Conservation (phyloP, 2,888 invertebrate species). For the Pachycephus smyrnensis region DNA sequence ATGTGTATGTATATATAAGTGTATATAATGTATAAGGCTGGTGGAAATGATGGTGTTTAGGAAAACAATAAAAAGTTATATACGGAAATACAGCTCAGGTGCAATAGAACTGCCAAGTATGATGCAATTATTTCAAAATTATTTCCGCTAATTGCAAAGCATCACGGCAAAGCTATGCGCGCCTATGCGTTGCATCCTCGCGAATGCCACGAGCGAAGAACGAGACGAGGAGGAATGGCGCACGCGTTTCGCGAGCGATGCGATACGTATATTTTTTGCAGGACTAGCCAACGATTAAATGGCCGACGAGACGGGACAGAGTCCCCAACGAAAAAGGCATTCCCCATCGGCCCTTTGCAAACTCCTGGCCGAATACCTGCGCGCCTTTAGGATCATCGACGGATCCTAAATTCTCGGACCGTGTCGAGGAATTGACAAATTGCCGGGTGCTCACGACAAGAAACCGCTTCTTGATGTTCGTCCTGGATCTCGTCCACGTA, state of each 20-base stretch:
- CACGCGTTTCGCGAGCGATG: slow-evolving; percentile 8
- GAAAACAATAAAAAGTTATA: not conserved
- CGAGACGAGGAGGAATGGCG: slow-evolving; percentile 7
- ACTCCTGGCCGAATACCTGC: slow-evolving; percentile 5
- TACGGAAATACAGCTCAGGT: not conserved
- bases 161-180: not conserved
- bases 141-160: slow-evolving; percentile 41
- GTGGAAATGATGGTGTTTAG: not conserved
- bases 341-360: slow-evolving; percentile 9
- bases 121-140: slow-evolving; percentile 40
- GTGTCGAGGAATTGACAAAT: slow-evolving; percentile 18
- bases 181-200: not conserved
- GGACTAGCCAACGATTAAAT: slow-evolving; percentile 10
- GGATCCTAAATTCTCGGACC: not conserved
- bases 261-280: slow-evolving; percentile 3
- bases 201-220: not conserved
- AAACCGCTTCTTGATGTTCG: slow-evolving; percentile 9
- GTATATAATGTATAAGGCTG: not conserved
- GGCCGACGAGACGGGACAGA: slow-evolving; percentile 13
- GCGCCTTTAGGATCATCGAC: not conserved
- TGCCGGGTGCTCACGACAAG: slow-evolving; percentile 9
- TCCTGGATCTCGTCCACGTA: slow-evolving; percentile 19
- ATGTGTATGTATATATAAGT: no score
- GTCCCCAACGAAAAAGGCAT: slow-evolving; percentile 13
- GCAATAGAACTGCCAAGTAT: not conserved